Evolutionary conservation across 30 jellyfish, hydroid and myxozoan species (phyloP), one percentile per base, ranked within the genome.

Genomic region (Hydra vulgaris): DNA sequence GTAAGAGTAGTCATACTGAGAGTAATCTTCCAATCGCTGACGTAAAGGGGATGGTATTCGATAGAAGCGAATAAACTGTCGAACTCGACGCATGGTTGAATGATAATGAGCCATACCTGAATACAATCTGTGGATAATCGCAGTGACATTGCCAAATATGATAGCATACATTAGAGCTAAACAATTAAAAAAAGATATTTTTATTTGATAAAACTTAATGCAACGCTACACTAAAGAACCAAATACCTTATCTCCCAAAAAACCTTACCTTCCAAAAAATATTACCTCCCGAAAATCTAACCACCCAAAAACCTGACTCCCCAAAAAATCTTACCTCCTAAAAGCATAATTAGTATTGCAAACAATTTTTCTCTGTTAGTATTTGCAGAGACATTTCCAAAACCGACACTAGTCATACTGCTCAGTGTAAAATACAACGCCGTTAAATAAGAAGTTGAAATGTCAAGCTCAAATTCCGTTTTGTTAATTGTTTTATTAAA

Each of bases 41-140:
- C 98, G 98, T 25, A 92, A 67, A 56, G 96, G 95, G 15, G 95
- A 80, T 7, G 98, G 98, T 18, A 92, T 81, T 82, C 87, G 98
- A 70, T 92, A 86, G 79, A 92, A 92, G 54, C 98, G 94, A 74
- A 92, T 80, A 73, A 92, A 92, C 74, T 92, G 96, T 19, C 98
- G 85, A 72, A 92, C 96, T 66, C 95, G 74, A 66, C 96, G 67
- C 98, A 92, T 92, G 18, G 98, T 92, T 7, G 96, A 89, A 71
- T 92, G 98, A 74, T 92, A 92, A 73, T 92, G 98, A 1, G 98
- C 98, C 98, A 92, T 92, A 21, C 96, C 95, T 0, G 98, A 92
- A 81, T 92, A 92, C n/a, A 92, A 88, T 27, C 98, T 93, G 79
- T 92, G 98, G n/a, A 92, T 92, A 0, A 92, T 92, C 12, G 98